phyloP scores from a whole-genome alignment of 35 echinoderm and acorn worm genomes.

The Hemicentrotus pulcherrimus region DNA sequence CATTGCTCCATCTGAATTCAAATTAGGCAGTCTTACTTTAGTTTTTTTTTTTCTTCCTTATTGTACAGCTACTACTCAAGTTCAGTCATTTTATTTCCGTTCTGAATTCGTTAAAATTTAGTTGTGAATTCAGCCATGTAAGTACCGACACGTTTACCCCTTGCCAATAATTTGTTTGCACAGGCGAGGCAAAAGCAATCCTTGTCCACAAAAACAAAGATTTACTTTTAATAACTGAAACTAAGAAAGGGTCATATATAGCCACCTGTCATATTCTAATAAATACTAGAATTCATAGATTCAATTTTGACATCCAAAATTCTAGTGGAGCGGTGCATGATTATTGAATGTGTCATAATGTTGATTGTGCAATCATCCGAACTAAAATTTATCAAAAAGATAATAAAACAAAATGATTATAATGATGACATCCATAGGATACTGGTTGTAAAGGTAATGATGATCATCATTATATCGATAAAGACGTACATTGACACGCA shows the following conservation, averaged over 20 bases:
- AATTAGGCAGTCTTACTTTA: too few species aligned
- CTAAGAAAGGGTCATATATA: background rate
- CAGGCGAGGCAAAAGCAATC: background rate
- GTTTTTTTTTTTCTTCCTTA: too few species aligned
- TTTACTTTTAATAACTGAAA: slow-evolving; percentile 3
- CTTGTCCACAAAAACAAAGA: slow-evolving; percentile 5
- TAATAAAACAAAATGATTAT: too few species aligned
- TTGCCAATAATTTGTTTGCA: background rate
- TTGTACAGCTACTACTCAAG: background rate
- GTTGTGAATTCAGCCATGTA: background rate
- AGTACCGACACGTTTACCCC: background rate
- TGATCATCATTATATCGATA: too few species aligned
- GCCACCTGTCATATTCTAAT: background rate
- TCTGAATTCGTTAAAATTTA: background rate
- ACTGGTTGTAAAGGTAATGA: too few species aligned
- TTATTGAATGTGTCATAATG: too few species aligned
- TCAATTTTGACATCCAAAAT: background rate
- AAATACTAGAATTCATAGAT: background rate
- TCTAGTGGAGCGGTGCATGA: too few species aligned
- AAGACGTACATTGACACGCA: too few species aligned
- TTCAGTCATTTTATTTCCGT: background rate
- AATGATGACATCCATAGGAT: too few species aligned
- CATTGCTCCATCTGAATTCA: too few species aligned
- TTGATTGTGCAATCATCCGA: too few species aligned
- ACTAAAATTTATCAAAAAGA: too few species aligned